Base-by-base conservation (phyloP, 2,113 vertebrate genomes). In the Hippocampus barbouri region DNA sequence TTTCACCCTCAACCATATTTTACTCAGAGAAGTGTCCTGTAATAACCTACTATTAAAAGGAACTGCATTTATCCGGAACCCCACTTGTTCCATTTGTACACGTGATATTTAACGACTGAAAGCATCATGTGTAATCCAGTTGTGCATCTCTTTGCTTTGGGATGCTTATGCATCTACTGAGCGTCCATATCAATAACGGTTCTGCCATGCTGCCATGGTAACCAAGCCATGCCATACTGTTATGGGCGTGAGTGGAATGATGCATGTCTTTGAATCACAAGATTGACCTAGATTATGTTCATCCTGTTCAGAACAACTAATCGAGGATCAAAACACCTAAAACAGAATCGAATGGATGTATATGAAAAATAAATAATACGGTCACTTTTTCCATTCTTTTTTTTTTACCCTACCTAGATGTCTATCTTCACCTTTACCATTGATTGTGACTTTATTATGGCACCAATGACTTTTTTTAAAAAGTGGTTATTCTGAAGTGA, bases 201-300 rank as follows among this genome's bases (percentile, higher is more conserved):
- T 62, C 34, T 47, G 41, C 2, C 40, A 38, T 4, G 34, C 66
- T 70, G 49, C 69, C 40, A 25, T 53, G 67, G 73, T 62, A 75
- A 68, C 76, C 41, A 70, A 70, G 57, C 67, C 61, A 66, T 12
- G 20, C 5, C 20, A 49, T 23, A 56, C 47, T 66, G 59, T 73
- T 60, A 23, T 23, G 16, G 49, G 30, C 60, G 27, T 3, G 23
- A 65, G 40, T 1, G 8, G 40, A 40, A 41, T 34, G 12, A 21
- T 43, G 40, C 21, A 43, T n/a, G 53, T 56, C 21, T 23, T 10
- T n/a, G 21, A 23, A 56, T 56, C 53, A 56, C 53, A 56, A 56
- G 53, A 23, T 56, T 56, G 53, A 23, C 53, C 8, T 10, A 56
- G 21, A 56, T 51, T 56, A 11, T 56, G 6, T 51, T 51, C 5